Conservation (phyloP, 2,888 invertebrate genomes). For the Patella depressa region DNA sequence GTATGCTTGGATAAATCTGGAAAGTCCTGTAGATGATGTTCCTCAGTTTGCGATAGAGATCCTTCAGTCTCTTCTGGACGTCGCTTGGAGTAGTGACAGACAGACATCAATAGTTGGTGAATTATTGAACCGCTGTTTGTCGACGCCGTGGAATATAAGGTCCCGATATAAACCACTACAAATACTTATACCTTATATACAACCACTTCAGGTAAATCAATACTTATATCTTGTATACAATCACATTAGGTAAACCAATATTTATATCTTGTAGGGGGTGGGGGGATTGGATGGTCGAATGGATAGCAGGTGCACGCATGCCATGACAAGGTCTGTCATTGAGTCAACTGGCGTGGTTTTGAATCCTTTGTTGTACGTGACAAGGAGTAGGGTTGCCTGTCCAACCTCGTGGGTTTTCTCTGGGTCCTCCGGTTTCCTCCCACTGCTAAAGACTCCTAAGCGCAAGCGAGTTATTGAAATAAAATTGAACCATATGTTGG, state of each 20-base stretch:
- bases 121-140: slow-evolving; percentile 37
- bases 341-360: too few relatives aligned
- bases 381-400: too few relatives aligned
- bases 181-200: slow-evolving; percentile 50
- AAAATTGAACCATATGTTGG: too few relatives aligned
- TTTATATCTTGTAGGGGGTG: slow-evolving; percentile 44
- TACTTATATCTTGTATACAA: slow-evolving; percentile 51
- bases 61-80: slow-evolving; percentile 47
- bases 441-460: too few relatives aligned
- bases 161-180: slow-evolving; percentile 61
- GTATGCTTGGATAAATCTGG: slow-evolving; percentile 60
- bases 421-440: too few relatives aligned
- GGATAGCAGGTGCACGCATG: too few relatives aligned
- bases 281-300: too few relatives aligned
- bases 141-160: slow-evolving; percentile 58
- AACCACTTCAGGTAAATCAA: slow-evolving; percentile 43
- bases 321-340: too few relatives aligned
- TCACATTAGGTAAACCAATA: slow-evolving; percentile 42
- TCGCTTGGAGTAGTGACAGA: slow-evolving; percentile 34
- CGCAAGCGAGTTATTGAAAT: too few relatives aligned
- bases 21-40: slow-evolving; percentile 67
- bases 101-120: slow-evolving; percentile 32
- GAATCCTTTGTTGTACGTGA: too few relatives aligned
- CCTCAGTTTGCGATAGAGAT: slow-evolving; percentile 52
- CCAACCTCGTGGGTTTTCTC: too few relatives aligned